These are phyloP conservation scores for Zele albiditarsus DNA, from an alignment of 2,888 invertebrate genomes.

Conservation along the genomic window DNA sequence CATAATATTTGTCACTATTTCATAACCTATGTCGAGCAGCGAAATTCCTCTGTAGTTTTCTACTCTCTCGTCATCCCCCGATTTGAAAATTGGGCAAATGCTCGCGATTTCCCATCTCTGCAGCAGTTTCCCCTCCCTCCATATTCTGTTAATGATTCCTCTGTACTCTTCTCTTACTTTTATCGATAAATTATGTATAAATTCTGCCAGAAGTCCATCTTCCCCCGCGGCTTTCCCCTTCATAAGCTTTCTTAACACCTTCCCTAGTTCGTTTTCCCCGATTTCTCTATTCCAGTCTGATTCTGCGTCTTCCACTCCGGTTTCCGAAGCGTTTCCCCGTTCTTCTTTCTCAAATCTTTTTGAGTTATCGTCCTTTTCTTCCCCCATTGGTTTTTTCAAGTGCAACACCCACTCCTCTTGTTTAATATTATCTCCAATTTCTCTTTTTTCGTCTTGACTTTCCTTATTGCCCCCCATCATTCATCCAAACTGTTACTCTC, in stretches of 20 bases:
- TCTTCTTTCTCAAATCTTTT: constrained; percentile 10
- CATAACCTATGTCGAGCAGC: constrained; percentile 28
- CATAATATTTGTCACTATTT: constrained; percentile 28
- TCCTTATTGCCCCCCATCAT: not conserved
- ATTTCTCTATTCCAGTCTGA: not conserved
- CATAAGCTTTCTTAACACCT: too few relatives aligned
- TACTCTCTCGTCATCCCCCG: not conserved
- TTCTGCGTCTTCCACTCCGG: not conserved
- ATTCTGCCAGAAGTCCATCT: constrained; percentile 20
- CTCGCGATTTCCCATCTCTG: constrained; percentile 29
- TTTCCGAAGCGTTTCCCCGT: constrained; percentile 24
- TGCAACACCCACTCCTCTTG: not conserved
- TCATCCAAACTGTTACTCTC: not conserved
- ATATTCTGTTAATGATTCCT: constrained; percentile 14
- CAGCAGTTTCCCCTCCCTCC: not conserved
- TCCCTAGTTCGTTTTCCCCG: not conserved
- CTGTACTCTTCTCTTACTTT: not conserved
- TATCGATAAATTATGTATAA: not conserved
- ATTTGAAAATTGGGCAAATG: constrained; percentile 31
- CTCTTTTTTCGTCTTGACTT: not conserved
- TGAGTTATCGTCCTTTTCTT: constrained; percentile 15
- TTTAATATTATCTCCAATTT: constrained; percentile 13
- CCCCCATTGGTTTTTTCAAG: constrained; percentile 21
- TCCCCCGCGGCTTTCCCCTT: constrained; percentile 24
- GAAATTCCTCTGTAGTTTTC: constrained; percentile 31